A percentile compares a stretch with the other conserved stretches of the same genome.
phyloP scores from a whole-genome alignment of 2,113 vertebrate genomes.

The Stigmatopora nigra region DNA sequence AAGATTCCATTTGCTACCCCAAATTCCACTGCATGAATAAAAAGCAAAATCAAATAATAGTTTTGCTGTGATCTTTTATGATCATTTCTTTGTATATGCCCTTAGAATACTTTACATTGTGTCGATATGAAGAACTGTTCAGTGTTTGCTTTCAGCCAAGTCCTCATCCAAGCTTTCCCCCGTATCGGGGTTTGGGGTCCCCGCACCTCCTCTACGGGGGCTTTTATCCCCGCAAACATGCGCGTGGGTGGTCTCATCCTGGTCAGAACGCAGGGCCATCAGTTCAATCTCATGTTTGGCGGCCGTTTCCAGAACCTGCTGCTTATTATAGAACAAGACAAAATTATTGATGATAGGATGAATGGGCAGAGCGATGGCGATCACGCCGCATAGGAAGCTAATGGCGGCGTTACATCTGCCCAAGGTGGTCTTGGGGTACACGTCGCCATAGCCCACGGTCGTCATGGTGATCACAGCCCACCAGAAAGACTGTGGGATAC shows the following conservation, averaged over 20 bases:
- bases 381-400: conserved; percentile 95
- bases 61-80: neutral
- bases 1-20: no score
- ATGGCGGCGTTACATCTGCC: conserved; percentile 93
- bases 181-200: conserved; percentile 51
- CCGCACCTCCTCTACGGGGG: conserved; percentile 69
- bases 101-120: neutral
- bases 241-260: conserved; percentile 26
- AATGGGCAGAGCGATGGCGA: conserved; percentile 93
- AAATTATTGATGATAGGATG: conserved; percentile 99
- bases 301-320: conserved; percentile 90
- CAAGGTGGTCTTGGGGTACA: conserved; percentile 94
- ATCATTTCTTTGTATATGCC: neutral
- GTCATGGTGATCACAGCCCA: conserved; percentile 99
- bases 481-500: conserved; percentile 98
- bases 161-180: conserved; percentile 56
- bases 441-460: conserved; percentile 93
- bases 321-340: conserved; percentile 94
- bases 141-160: conserved; percentile 29
- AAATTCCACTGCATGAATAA: neutral
- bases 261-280: conserved; percentile 80
- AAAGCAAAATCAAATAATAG: neutral
- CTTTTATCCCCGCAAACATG: conserved; percentile 50
- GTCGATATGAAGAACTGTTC: conserved; percentile 28
- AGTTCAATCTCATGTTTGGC: conserved; percentile 91